Percentiles rank a stretch among this genome's conserved stretches.
phyloP scores from a whole-genome alignment of 2,797 vertebrate species.

The Microctenopoma lineatum region DNA sequence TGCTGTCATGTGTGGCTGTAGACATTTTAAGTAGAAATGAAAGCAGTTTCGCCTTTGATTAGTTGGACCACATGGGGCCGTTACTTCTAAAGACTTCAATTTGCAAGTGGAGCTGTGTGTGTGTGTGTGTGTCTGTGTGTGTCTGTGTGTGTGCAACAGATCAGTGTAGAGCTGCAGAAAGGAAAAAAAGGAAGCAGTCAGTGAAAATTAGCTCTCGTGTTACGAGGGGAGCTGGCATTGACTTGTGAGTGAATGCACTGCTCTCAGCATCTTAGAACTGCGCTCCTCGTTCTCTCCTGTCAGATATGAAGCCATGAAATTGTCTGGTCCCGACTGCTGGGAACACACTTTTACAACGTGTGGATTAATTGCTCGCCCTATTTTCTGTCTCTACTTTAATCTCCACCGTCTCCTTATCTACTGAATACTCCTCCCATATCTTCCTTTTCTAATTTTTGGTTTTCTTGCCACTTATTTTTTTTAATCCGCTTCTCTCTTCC shows the following conservation, averaged over 20 bases:
- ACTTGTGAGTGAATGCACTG: constrained; percentile 60
- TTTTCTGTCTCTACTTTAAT: constrained; percentile 39
- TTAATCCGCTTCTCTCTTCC: not conserved
- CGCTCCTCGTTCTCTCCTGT: constrained; percentile 18
- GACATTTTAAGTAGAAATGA: not conserved
- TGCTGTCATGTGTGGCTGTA: not conserved
- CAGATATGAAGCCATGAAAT: constrained; percentile 42
- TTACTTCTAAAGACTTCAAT: constrained; percentile 4
- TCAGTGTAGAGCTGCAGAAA: constrained; percentile 40
- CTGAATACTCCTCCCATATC: not conserved
- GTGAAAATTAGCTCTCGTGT: constrained; percentile 59
- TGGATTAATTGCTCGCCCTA: constrained; percentile 40
- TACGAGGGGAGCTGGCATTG: constrained; percentile 54
- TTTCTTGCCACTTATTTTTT: not conserved
- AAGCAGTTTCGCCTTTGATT: constrained; percentile 1
- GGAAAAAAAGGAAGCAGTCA: constrained; percentile 32
- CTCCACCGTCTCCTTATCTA: not conserved
- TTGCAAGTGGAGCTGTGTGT: constrained; percentile 3
- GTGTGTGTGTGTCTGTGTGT: not conserved
- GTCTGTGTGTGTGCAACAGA: constrained; percentile 27
- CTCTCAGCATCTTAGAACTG: constrained; percentile 50
- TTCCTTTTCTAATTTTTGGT: not conserved
- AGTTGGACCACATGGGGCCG: not conserved
- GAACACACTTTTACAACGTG: constrained; percentile 5
- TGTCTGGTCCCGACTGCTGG: constrained; percentile 18